Percentiles rank a stretch among this genome's conserved stretches.
phyloP scores from a whole-genome alignment of 2,113 vertebrate genomes.

The Datnioides undecimradiatus region DNA sequence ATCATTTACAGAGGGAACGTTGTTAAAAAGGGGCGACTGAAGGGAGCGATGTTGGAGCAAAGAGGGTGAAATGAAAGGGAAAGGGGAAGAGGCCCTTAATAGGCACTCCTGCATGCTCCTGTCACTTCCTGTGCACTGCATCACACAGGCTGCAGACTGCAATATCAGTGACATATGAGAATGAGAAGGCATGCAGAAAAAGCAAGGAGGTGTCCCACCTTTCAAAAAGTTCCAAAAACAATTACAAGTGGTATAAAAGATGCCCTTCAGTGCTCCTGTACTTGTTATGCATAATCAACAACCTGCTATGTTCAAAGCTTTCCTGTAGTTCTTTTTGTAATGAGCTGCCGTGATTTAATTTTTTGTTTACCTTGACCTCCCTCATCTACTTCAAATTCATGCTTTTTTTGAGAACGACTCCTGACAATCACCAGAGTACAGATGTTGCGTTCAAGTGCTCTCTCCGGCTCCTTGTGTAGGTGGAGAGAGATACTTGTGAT shows the following conservation, averaged over 20 bases:
- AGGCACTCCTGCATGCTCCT: slow-evolving; percentile 46
- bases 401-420: not conserved
- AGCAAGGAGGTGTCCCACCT: slow-evolving; percentile 5
- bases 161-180: slow-evolving; percentile 48
- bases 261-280: not conserved
- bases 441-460: slow-evolving; percentile 1
- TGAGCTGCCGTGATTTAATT: not conserved
- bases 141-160: slow-evolving; percentile 47
- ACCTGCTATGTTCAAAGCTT: slow-evolving; percentile 4
- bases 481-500: slow-evolving; percentile 5
- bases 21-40: slow-evolving; percentile 55
- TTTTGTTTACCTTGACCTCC: slow-evolving; percentile 11
- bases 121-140: slow-evolving; percentile 66
- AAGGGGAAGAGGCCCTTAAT: slow-evolving; percentile 8
- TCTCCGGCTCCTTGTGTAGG: slow-evolving; percentile 1
- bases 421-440: not conserved
- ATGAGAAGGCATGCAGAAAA: slow-evolving; percentile 31
- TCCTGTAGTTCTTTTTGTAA: slow-evolving; percentile 5
- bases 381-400: not conserved
- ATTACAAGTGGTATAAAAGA: not conserved
- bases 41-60: slow-evolving; percentile 22
- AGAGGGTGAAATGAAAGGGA: slow-evolving; percentile 28
- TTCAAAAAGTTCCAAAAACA: slow-evolving; percentile 17
- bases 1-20: slow-evolving; percentile 66
- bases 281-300: not conserved